A percentile compares a stretch with the other conserved stretches of the same genome.
These are phyloP conservation scores for Gymnosoma rotundatum DNA, from an alignment of 2,888 invertebrate genomes.

Conservation along the genomic window DNA sequence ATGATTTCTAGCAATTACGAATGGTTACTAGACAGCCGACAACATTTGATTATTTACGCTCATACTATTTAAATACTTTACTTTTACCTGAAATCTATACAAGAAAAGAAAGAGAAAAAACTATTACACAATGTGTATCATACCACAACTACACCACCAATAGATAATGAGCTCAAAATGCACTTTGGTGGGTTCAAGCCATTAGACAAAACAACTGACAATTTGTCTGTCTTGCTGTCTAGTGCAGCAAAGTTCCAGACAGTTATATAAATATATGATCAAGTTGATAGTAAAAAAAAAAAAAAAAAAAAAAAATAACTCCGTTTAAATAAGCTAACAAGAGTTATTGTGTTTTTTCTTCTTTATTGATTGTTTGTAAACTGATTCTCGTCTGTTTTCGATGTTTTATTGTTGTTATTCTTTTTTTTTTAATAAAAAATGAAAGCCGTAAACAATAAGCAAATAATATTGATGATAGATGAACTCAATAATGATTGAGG, in stretches of 20 bases:
- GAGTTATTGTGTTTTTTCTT: slow-evolving; percentile 51
- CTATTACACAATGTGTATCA: slow-evolving; percentile 49
- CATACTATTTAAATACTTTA: slow-evolving; percentile 29
- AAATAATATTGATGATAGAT: slow-evolving; percentile 64
- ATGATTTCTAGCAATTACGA: slow-evolving; percentile 50
- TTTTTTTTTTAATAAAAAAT: not conserved
- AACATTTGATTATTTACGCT: slow-evolving; percentile 24
- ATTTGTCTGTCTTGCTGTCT: slow-evolving; percentile 45
- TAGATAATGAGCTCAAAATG: slow-evolving; percentile 68
- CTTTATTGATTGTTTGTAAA: slow-evolving; percentile 51
- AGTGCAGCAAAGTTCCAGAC: slow-evolving; percentile 17
- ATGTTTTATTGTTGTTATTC: not conserved
- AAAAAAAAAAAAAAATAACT: too few relatives aligned
- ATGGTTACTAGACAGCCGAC: slow-evolving; percentile 10
- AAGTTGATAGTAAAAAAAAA: slow-evolving; percentile 27
- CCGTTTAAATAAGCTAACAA: slow-evolving; percentile 52
- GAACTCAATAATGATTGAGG: slow-evolving; percentile 56
- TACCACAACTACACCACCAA: slow-evolving; percentile 21
- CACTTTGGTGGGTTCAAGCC: slow-evolving; percentile 60
- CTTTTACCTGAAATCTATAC: slow-evolving; percentile 17
- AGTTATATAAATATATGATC: slow-evolving; percentile 30
- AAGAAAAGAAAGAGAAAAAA: not conserved
- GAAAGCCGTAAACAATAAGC: slow-evolving; percentile 58
- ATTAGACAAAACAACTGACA: slow-evolving; percentile 62
- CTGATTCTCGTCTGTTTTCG: slow-evolving; percentile 47